These are phyloP conservation scores for Gorsachius magnificus DNA, from an alignment of 2,797 vertebrate genomes.

Conservation along the genomic window DNA sequence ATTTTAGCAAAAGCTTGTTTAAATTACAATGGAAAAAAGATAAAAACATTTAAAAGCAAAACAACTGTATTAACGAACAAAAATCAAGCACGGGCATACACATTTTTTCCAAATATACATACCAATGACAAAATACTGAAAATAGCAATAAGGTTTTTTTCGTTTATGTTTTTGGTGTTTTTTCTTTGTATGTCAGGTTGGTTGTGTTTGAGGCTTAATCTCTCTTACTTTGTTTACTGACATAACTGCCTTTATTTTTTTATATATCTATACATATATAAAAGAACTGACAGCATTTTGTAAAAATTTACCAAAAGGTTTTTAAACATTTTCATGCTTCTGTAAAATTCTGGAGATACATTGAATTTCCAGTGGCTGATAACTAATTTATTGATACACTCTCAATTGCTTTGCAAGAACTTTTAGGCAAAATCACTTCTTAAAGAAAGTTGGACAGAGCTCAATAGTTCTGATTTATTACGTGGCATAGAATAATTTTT, in stretches of 20 bases:
- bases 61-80: not conserved
- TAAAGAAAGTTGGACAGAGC: not conserved
- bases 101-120: not conserved
- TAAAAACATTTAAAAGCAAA: not conserved
- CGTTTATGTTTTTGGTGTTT: not conserved
- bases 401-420: not conserved
- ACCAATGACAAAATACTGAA: not conserved
- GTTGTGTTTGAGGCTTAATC: not conserved
- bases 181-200: not conserved
- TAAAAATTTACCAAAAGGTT: not conserved
- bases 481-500: not conserved
- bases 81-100: not conserved
- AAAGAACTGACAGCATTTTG: not conserved
- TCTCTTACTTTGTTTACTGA: not conserved
- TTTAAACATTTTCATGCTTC: not conserved
- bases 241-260: not conserved
- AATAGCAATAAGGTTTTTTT: not conserved
- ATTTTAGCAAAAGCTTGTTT: not conserved
- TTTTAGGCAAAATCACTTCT: constrained; percentile 13
- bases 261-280: not conserved
- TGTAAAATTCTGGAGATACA: not conserved
- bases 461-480: constrained; percentile 37
- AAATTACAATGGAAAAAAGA: not conserved
- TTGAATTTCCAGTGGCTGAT: not conserved
- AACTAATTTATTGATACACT: not conserved